Base-by-base conservation (phyloP, 2,888 invertebrate genomes). In the Pandemis cinnamomeana region DNA sequence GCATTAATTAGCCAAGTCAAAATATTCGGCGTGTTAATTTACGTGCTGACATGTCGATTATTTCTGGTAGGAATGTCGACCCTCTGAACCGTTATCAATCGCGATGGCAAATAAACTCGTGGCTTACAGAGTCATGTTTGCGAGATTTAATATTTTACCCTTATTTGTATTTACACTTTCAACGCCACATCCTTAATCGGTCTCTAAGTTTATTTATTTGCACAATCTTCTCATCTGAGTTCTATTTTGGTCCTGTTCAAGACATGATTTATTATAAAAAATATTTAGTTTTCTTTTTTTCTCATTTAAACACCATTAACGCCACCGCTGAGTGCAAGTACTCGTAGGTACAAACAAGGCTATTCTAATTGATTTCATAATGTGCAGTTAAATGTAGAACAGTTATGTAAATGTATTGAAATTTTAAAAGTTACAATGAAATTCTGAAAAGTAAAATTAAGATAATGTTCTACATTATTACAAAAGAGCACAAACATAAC, bases 151-250 rank as follows among this genome's bases (percentile, higher is more conserved):
- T 89, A 86, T 86, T 87, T 84, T 79, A 79, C 82, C 81, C 84
- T 83, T 87, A 87, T 88, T 86, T 86, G 82, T 87, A 84, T 88
- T 86, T 86, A 83, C 87, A 81, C 83, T 82, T 84, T 80, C 82
- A 79, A 81, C 80, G 79, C 80, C 81, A 79, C 82, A 74, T 76
- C 75, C 60, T 75, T 76, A 78, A 76, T 78, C 75, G 77, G 72
- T 70, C 70, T 70, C 69, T 75, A 61, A 72, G 62, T 76, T 69
- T 72, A 70, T 72, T 74, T 70, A 66, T 74, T 71, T 62, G 44
- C 20, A 71, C 61, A 69, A 62, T 69, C 48, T 69, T 15, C 67
- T 68, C 46, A 70, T 70, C 20, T 60, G 55, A 27, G 42, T 48
- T 48, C n/a, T 69, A 27, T 69, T 51, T 42, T 5, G 42, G n/a